Percentiles rank a stretch among this genome's conserved stretches.
Evolutionary conservation across 2,888 invertebrate species (phyloP).

Genomic region (Diplazon laetatorius): DNA sequence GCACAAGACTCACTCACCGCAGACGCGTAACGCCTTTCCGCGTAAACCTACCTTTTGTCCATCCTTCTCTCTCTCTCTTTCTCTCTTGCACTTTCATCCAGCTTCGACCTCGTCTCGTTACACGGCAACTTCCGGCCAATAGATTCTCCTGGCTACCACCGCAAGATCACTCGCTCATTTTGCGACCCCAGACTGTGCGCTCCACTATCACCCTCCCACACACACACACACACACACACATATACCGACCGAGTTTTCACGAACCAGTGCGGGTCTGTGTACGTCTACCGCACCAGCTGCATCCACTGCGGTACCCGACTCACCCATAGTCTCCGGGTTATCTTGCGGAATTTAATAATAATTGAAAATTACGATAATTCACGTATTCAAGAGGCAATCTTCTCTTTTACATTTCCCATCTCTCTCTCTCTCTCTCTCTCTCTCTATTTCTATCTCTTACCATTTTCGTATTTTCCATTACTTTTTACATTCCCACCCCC

Average conservation of each 20-base stretch:
- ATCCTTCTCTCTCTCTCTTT: constrained; percentile 11
- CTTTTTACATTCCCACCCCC: background rate
- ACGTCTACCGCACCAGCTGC: background rate
- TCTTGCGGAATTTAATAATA: constrained; percentile 23
- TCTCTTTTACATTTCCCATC: constrained; percentile 18
- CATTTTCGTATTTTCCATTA: constrained; percentile 7
- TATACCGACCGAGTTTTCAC: background rate
- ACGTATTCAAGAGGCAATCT: constrained; percentile 30
- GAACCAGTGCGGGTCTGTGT: background rate
- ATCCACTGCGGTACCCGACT: background rate
- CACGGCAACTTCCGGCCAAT: constrained; percentile 22
- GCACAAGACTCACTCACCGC: constrained; percentile 28
- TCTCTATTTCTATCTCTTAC: too few relatives aligned
- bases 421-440: constrained; percentile 14
- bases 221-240: background rate
- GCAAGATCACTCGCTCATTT: constrained; percentile 26
- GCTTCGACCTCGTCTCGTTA: background rate
- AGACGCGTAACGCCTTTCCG: constrained; percentile 47
- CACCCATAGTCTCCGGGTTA: background rate
- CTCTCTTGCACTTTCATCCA: background rate
- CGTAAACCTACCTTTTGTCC: constrained; percentile 39
- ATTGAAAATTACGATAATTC: constrained; percentile 37
- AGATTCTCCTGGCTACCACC: constrained; percentile 27
- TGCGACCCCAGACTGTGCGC: constrained; percentile 1
- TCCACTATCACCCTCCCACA: background rate